A percentile compares a stretch with the other conserved stretches of the same genome.
Conservation (phyloP, 2,888 invertebrate genomes). For the Sinodicranocentrus sp. region DNA sequence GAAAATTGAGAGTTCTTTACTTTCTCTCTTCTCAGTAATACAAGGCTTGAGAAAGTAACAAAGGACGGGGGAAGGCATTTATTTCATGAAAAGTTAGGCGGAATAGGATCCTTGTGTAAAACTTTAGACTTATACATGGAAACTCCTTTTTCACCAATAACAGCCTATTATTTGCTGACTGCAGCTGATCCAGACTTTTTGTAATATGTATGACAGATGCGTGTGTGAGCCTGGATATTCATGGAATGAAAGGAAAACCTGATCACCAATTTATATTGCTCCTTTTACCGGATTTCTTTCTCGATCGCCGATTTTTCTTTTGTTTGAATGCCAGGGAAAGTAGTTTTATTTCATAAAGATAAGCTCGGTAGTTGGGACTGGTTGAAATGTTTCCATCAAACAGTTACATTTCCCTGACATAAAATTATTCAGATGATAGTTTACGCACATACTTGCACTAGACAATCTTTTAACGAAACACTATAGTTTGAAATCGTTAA, state of each 20-base stretch:
- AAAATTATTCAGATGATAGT: too few species aligned
- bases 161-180: slow-evolving; percentile 41
- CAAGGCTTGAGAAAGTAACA: slow-evolving; percentile 34
- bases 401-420: too few species aligned
- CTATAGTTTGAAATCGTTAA: too few species aligned
- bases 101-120: slow-evolving; percentile 23
- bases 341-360: slow-evolving; percentile 51
- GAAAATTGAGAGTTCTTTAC: slow-evolving; percentile 46
- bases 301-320: slow-evolving; percentile 8
- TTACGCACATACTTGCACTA: too few species aligned
- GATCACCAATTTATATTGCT: slow-evolving; percentile 20
- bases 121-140: neutral
- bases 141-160: slow-evolving; percentile 16
- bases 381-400: too few species aligned
- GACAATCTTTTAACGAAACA: too few species aligned
- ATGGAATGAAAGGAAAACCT: slow-evolving; percentile 16
- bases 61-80: slow-evolving; percentile 31
- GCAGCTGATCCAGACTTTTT: slow-evolving; percentile 48
- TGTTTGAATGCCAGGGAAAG: slow-evolving; percentile 43
- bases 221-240: slow-evolving; percentile 30
- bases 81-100: slow-evolving; percentile 49
- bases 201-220: slow-evolving; percentile 50
- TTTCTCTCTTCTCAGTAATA: neutral
- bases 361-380: too few species aligned
- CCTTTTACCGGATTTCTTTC: neutral